These are phyloP conservation scores for Rynchops niger DNA, from an alignment of 2,113 vertebrate species.

Conservation along the genomic window DNA sequence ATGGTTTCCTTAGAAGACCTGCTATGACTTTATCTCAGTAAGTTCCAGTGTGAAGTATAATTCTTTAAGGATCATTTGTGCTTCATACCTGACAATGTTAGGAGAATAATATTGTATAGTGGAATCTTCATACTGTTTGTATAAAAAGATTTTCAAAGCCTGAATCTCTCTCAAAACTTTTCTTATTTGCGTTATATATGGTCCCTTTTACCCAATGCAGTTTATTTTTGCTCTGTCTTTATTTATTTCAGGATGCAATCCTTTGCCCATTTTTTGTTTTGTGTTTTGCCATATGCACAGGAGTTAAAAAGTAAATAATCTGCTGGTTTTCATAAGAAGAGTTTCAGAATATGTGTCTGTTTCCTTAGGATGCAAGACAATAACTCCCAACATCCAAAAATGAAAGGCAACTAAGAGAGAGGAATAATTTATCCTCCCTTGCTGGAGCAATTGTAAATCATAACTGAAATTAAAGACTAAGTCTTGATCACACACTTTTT, in stretches of 20 bases:
- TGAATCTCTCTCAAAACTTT: neutral
- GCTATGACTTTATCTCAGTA: neutral
- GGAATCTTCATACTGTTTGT: neutral
- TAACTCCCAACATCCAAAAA: neutral
- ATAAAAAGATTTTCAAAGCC: neutral
- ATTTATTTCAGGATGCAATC: neutral
- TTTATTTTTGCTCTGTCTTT: neutral
- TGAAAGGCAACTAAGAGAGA: neutral
- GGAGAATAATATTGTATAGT: neutral
- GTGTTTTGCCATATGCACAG: neutral
- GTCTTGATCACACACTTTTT: neutral
- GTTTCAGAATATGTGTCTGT: neutral
- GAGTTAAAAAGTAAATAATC: neutral
- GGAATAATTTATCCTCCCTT: neutral
- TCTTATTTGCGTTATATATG: neutral
- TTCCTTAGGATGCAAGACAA: neutral
- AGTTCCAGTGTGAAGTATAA: neutral
- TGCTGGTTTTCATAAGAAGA: neutral
- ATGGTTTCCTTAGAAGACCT: neutral
- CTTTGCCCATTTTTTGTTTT: neutral
- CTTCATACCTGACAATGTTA: neutral
- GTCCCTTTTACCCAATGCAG: neutral
- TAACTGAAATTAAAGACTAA: conserved; percentile 9
- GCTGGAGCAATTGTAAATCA: neutral
- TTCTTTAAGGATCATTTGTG: neutral